Evolutionary conservation across 2,797 vertebrate species (phyloP), one percentile per base, ranked within the genome.

Genomic region (Tragelaphus oryx): DNA sequence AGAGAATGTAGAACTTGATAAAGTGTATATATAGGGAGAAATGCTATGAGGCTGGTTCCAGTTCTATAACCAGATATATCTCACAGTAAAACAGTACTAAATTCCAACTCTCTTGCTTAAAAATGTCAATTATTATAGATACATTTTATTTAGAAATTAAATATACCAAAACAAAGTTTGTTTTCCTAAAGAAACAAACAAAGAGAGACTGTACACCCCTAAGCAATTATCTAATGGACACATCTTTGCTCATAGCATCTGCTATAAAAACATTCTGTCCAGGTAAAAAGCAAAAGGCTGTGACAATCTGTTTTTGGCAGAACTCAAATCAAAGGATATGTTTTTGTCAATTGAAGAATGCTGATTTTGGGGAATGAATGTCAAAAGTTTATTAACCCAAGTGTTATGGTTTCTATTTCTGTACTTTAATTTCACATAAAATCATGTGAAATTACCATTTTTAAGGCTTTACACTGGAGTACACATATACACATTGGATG

Each of bases 91-190:
- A 92, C 68, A 24, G 62, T 90, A 88, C 41, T 88, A n/a, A 78
- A 37, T 87, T 94, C 71, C 89, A 94, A 89, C 60, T 74, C 52
- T n/a, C 57, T 90, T 96, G n/a, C 41, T 68, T 87, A 95, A 96
- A 94, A 94, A 91, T 75, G 17, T 74, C 78, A 93, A 68, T 90
- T 65, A 83, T 16, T 14, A 87, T 52, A 46, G 60, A 82, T 60
- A 87, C n/a, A 81, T 95, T 94, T 93, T 93, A 87, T 89, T 84
- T 96, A 93, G 54, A 95, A 94, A 92, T 71, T 79, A 91, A 82
- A 48, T 78, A 91, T 8, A 85, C 20, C 37, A 96, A 96, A 82
- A 84, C 57, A 95, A 95, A 93, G 71, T 54, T 75, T 88, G 33
- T 90, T 88, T 96, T 90, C 48, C 14, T 88, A 59, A 91, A 84